These are phyloP conservation scores for Tricholaema leucomelas DNA, from an alignment of 2,113 vertebrate genomes.

Conservation along the genomic window DNA sequence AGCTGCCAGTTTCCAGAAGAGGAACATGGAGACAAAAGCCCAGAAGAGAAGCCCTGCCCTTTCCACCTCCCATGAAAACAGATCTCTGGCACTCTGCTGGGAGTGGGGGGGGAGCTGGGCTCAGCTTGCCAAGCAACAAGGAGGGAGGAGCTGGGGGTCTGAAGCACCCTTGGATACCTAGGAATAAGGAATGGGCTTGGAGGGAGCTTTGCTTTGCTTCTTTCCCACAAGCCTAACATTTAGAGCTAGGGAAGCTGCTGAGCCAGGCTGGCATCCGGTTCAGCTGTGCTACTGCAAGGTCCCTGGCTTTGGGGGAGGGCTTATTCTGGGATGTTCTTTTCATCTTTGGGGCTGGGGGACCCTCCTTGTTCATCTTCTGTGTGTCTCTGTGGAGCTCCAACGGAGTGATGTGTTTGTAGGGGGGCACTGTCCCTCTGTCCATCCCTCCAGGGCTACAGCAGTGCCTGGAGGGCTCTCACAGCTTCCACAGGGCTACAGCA, in stretches of 20 bases:
- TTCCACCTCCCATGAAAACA: neutral
- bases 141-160: neutral
- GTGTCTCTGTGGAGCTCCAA: neutral
- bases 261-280: neutral
- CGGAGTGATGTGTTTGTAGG: rapidly evolving
- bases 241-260: neutral
- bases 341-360: neutral
- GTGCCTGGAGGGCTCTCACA: no score
- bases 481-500: no score
- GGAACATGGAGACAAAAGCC: constrained; percentile 59
- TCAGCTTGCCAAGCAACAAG: neutral
- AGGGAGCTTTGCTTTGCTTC: neutral
- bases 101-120: neutral
- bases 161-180: neutral
- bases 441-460: neutral
- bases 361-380: neutral
- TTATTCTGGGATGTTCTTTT: neutral
- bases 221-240: neutral
- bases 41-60: constrained; percentile 18
- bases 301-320: neutral
- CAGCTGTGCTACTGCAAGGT: neutral
- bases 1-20: constrained; percentile 80
- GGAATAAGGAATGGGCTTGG: neutral
- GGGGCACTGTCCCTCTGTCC: rapidly evolving
- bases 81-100: neutral